Conservation (phyloP, 2,888 invertebrate genomes). For the Diloba caeruleocephala region DNA sequence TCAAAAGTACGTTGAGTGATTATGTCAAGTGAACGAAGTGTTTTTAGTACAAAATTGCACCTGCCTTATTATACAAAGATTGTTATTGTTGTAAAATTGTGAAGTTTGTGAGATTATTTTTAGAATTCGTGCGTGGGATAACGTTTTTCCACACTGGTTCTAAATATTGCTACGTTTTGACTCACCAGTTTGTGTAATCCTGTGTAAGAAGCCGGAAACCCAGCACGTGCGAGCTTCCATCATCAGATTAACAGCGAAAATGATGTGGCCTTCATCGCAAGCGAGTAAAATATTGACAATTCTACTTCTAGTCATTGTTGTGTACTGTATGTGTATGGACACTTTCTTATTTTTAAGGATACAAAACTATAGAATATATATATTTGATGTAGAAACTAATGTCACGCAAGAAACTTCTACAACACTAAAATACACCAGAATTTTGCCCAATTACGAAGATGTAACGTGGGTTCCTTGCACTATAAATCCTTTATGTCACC, state of each 20-base stretch:
- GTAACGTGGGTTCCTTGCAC: conserved; percentile 91
- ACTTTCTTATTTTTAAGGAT: conserved; percentile 92
- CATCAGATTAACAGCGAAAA: conserved; percentile 64
- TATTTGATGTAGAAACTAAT: conserved; percentile 64
- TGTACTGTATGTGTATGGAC: conserved; percentile 93
- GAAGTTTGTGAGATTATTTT: conserved; percentile 40
- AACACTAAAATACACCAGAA: conserved; percentile 58
- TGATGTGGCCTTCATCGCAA: conserved; percentile 93
- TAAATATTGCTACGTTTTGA: conserved; percentile 30
- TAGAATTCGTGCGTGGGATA: conserved; percentile 41
- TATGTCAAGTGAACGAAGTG: conserved; percentile 32
- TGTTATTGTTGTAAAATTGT: conserved; percentile 30
- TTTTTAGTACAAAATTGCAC: conserved; percentile 16
- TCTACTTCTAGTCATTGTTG: conserved; percentile 87
- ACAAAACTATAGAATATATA: conserved; percentile 91
- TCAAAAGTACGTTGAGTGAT: conserved; percentile 1
- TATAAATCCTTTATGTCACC: conserved; percentile 93
- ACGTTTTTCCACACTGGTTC: conserved; percentile 28
- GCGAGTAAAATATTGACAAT: conserved; percentile 91
- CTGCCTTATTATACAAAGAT: conserved; percentile 2
- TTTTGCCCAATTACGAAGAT: conserved; percentile 80
- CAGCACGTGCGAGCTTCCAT: conserved; percentile 12
- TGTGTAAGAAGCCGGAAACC: conserved; percentile 32
- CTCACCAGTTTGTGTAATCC: conserved; percentile 17
- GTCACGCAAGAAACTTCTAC: conserved; percentile 65